Conservation (phyloP, 2,888 invertebrate genomes). For the Caenorhabditis afra region DNA sequence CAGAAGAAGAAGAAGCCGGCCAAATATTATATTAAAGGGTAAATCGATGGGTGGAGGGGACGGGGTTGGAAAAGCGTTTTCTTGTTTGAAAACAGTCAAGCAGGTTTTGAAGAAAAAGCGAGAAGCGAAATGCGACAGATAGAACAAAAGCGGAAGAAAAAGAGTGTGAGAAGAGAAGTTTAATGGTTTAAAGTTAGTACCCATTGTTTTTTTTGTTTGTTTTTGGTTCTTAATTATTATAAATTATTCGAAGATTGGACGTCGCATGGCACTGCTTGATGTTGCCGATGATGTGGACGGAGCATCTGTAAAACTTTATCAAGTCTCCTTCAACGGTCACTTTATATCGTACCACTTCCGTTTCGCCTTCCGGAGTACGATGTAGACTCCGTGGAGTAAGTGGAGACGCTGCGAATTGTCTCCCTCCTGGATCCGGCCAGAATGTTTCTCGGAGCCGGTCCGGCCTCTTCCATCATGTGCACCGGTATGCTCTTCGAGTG, state of each 20-base stretch:
- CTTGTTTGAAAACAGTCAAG: too few species aligned
- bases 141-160: neutral
- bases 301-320: slow-evolving; percentile 33
- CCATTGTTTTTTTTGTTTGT: slow-evolving; percentile 30
- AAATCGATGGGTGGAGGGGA: neutral
- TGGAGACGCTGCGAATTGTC: slow-evolving; percentile 37
- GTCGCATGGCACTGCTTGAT: slow-evolving; percentile 31
- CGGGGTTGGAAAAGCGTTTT: neutral
- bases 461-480: slow-evolving; percentile 22
- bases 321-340: too few species aligned
- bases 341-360: slow-evolving; percentile 44
- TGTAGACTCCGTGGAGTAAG: slow-evolving; percentile 34
- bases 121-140: neutral
- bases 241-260: slow-evolving; percentile 57
- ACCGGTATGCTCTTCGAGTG: slow-evolving; percentile 42
- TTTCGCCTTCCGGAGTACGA: slow-evolving; percentile 35
- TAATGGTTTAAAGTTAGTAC: slow-evolving; percentile 12
- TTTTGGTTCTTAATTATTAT: too few species aligned
- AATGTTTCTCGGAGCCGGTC: slow-evolving; percentile 19
- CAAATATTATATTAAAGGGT: slow-evolving; percentile 18
- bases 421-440: slow-evolving; percentile 27
- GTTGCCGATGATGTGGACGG: slow-evolving; percentile 34
- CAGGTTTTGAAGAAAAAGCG: neutral
- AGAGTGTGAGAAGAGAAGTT: neutral
- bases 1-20: slow-evolving; percentile 16